Percentiles rank a stretch among this genome's conserved stretches.
Evolutionary conservation across 2,888 invertebrate species (phyloP).

Genomic region (Drosophila macrospina): DNA sequence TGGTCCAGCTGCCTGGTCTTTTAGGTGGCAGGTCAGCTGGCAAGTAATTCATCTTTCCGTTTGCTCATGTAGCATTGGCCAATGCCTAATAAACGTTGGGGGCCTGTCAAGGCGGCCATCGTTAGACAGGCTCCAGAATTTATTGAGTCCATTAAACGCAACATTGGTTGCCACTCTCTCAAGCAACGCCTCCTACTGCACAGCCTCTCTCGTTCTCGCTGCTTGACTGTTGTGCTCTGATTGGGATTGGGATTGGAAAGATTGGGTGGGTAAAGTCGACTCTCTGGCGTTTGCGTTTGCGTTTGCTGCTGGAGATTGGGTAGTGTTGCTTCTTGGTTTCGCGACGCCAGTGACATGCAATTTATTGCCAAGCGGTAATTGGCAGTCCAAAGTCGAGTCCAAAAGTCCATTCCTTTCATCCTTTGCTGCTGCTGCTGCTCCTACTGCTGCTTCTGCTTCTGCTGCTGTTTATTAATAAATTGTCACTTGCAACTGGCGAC

Average conservation of each 20-base stretch:
- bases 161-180: slow-evolving; percentile 50
- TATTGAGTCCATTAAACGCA: slow-evolving; percentile 77
- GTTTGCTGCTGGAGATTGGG: not conserved
- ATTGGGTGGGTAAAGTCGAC: no score
- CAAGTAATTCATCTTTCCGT: slow-evolving; percentile 27
- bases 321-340: slow-evolving; percentile 2
- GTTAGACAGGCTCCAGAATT: slow-evolving; percentile 65
- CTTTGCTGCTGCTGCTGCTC: not conserved
- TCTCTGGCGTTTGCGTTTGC: no score
- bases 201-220: slow-evolving; percentile 21
- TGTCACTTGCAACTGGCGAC: slow-evolving; percentile 74
- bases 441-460: not conserved
- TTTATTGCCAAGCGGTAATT: slow-evolving; percentile 74
- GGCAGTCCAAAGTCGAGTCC: slow-evolving; percentile 54
- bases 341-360: slow-evolving; percentile 68
- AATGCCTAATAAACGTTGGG: slow-evolving; percentile 28
- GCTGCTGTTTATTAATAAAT: slow-evolving; percentile 75
- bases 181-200: not conserved
- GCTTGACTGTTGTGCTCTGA: slow-evolving; percentile 25
- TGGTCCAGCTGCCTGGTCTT: not conserved
- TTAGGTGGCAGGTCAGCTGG: slow-evolving; percentile 1
- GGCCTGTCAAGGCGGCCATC: slow-evolving; percentile 20
- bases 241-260: slow-evolving; percentile 29
- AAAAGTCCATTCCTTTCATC: slow-evolving; percentile 16
- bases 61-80: not conserved